These are phyloP conservation scores for Metacarcinus magister DNA, from an alignment of 2,888 invertebrate genomes.

Conservation along the genomic window DNA sequence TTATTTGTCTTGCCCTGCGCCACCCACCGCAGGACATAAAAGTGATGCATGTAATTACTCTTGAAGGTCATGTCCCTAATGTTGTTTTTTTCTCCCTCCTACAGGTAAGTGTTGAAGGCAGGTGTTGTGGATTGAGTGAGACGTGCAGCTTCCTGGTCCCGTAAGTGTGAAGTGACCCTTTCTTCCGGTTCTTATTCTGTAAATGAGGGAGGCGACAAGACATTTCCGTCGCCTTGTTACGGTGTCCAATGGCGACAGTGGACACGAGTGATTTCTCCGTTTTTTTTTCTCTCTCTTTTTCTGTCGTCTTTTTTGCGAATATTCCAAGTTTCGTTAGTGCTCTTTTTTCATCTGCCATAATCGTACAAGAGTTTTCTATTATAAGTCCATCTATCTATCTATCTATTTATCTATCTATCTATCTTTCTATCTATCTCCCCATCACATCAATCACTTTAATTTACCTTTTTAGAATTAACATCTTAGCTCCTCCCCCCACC, in stretches of 20 bases:
- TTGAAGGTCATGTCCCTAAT: conserved; percentile 42
- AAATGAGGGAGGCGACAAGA: neutral
- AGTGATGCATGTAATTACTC: conserved; percentile 20
- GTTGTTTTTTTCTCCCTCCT: conserved; percentile 43
- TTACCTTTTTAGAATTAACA: neutral
- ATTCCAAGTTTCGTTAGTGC: neutral
- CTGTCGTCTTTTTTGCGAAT: neutral
- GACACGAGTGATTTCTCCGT: neutral
- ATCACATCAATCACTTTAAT: neutral
- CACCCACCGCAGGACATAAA: neutral
- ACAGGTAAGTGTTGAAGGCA: conserved; percentile 60
- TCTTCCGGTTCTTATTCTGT: neutral
- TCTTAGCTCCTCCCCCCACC: neutral
- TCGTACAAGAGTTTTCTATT: neutral
- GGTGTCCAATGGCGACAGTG: neutral
- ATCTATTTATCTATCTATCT: neutral
- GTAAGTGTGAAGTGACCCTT: conserved; percentile 28
- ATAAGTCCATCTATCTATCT: neutral
- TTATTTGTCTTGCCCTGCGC: neutral
- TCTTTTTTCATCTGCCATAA: neutral
- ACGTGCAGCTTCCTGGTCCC: conserved; percentile 37
- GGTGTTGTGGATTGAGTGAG: conserved; percentile 44
- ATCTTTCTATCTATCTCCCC: neutral
- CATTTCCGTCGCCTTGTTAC: neutral
- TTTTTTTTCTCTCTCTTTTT: neutral